phyloP scores from a whole-genome alignment of 2,113 vertebrate genomes.

The Ellobius talpinus region DNA sequence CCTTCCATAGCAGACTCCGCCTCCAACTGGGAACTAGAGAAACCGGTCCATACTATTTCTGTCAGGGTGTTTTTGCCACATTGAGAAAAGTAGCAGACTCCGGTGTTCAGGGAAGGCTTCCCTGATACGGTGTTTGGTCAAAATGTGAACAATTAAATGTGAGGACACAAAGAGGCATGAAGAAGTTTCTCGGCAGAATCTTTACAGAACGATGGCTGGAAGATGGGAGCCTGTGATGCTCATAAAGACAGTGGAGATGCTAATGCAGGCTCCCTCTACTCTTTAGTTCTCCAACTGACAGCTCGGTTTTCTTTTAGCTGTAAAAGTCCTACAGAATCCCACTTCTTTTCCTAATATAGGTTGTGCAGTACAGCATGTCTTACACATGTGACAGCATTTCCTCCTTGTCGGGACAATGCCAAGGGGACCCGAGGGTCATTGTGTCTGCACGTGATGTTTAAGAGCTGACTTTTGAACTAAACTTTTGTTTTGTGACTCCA shows the following conservation, averaged over 20 bases:
- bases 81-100: background rate
- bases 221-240: background rate
- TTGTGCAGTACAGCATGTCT: background rate
- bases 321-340: background rate
- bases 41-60: background rate
- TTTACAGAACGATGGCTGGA: background rate
- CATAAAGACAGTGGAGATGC: background rate
- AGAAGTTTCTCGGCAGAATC: background rate
- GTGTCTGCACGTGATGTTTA: background rate
- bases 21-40: background rate
- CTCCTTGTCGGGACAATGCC: background rate
- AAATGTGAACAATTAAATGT: background rate
- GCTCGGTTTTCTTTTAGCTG: background rate
- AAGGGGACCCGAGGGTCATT: background rate
- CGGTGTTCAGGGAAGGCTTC: background rate
- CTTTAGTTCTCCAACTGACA: background rate
- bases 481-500: background rate
- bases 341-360: background rate
- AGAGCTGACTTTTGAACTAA: constrained; percentile 3
- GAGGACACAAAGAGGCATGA: background rate
- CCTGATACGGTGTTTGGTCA: background rate
- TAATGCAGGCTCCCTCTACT: background rate
- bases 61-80: too few relatives aligned
- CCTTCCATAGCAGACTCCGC: background rate
- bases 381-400: background rate